Conservation (phyloP, 1,140 invertebrate species). For the Drosophila parabipectinata region DNA sequence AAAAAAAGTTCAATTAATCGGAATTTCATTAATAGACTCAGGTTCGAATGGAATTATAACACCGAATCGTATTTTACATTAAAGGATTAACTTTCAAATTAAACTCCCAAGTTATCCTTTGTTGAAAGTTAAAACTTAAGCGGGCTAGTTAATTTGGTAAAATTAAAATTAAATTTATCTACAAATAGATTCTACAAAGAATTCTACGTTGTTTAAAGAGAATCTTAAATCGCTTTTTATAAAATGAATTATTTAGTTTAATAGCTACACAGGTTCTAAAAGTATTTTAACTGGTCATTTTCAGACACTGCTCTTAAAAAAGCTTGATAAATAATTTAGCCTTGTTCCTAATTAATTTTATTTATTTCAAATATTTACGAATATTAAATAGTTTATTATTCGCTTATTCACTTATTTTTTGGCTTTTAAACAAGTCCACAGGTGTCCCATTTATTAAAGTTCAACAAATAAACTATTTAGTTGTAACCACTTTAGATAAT, state of each 20-base stretch:
- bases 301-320: no score
- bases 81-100: not conserved
- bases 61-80: not conserved
- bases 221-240: no score
- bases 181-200: no score
- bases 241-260: no score
- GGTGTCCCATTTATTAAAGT: not conserved
- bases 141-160: not conserved
- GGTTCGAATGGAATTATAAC: not conserved
- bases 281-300: no score
- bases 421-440: not conserved
- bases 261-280: no score
- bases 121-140: not conserved
- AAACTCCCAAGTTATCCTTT: not conserved
- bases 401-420: not conserved
- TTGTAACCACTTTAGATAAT: not conserved
- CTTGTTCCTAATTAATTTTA: no score
- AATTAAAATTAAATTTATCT: not conserved
- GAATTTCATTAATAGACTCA: not conserved
- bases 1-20: not conserved
- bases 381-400: no score
- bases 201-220: no score
- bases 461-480: not conserved
- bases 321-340: no score
- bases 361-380: no score